Percentiles rank a stretch among this genome's conserved stretches.
Conservation (phyloP, 2,113 vertebrate species). For the Xiphophorus hellerii region DNA sequence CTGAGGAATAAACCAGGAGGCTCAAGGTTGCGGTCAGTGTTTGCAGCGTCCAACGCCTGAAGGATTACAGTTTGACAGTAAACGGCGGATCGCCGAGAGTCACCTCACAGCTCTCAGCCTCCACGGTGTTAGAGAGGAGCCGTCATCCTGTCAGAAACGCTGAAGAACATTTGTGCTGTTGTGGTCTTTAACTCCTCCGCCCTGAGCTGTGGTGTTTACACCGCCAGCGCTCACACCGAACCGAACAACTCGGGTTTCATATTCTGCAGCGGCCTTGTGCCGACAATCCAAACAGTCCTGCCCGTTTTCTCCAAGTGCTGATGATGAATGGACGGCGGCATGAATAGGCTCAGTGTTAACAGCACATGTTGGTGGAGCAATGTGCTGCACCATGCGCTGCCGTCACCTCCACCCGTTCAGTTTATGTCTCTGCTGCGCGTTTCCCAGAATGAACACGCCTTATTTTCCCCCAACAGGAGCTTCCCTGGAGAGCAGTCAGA, state of each 20-base stretch:
- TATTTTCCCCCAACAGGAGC: not conserved
- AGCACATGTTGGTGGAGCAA: conserved; percentile 26
- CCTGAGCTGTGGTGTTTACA: conserved; percentile 22
- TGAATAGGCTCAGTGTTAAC: conserved; percentile 64
- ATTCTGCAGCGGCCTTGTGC: conserved; percentile 42
- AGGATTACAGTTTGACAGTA: not conserved
- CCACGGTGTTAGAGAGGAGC: not conserved
- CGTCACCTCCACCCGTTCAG: conserved; percentile 48
- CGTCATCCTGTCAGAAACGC: not conserved
- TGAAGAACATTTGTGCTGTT: conserved; percentile 2
- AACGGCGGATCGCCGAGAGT: not conserved
- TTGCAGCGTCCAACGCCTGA: not conserved
- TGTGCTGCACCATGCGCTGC: conserved; percentile 35
- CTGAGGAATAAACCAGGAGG: not conserved
- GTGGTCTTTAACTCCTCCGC: conserved; percentile 12
- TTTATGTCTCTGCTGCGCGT: conserved; percentile 61
- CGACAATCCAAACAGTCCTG: conserved; percentile 62
- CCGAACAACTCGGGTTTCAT: conserved; percentile 53
- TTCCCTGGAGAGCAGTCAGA: conserved; percentile 21
- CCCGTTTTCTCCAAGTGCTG: conserved; percentile 54
- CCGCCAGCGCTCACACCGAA: conserved; percentile 26
- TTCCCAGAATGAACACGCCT: conserved; percentile 66
- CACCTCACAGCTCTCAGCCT: not conserved
- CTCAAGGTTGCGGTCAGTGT: not conserved
- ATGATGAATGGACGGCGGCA: conserved; percentile 65